Evolutionary conservation across 2,797 vertebrate genomes (phyloP), one percentile per base, ranked within the genome.

Genomic region (Pseudochromis fuscus): DNA sequence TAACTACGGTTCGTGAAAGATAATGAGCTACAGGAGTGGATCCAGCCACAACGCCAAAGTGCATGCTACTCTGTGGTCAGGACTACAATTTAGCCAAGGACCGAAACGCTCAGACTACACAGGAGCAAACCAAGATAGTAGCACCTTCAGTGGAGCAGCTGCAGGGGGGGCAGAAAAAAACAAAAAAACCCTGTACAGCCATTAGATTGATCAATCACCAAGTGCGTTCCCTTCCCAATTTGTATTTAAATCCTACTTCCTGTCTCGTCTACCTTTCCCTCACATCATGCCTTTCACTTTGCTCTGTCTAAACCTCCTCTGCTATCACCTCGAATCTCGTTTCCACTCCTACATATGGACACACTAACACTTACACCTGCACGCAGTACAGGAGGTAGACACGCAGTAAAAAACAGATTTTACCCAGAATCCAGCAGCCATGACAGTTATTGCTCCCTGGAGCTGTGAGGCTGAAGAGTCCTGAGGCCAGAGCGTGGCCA

Each of bases 391-490:
- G 87, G 82, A 87, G 58, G 60, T 69, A 75, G 58, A 87, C 72
- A 70, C 50, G 1, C 57, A 67, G 53, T 45, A 85, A 28, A 82
- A 83, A 80, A 77, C 30, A 21, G 50, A 78, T 77, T 89, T 92
- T 76, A 91, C 79, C 86, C 87, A 91, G 77, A 87, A 86, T 87
- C 84, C 88, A 88, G 77, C 76, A 81, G 83, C 52, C 57, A 37
- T 71, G 59, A 76, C 70, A 55, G 57, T 88, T 91, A 87, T 86
- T 91, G 88, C 89, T 90, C 82, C 71, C 76, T 77, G 67, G 67
- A 83, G 77, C 76, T 64, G 23, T 60, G 72, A 88, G 67, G 66
- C 68, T 35, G 28, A 70, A 57, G 62, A 83, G 57, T 75, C 75
- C n/a, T n/a, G n/a, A n/a, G n/a, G n/a, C n/a, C 33, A 38, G 45